Evolutionary conservation across 1,140 invertebrate genomes (phyloP).

Genomic region (Cotesia chilonis): DNA sequence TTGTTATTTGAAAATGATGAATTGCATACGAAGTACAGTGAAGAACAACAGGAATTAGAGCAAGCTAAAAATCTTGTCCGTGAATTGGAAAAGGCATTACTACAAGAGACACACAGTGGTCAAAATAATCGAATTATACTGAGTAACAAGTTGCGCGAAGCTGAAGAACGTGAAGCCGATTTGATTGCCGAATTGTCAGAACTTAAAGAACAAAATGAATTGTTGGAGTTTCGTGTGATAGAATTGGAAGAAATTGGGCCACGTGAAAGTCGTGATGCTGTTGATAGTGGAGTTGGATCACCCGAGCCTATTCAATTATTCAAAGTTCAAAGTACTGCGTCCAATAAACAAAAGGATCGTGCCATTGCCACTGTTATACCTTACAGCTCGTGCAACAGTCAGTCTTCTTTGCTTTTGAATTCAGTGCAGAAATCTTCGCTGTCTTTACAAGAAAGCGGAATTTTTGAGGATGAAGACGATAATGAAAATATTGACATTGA

Average conservation of each 20-base stretch:
- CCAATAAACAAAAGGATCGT: slow-evolving; percentile 52
- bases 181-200: slow-evolving; percentile 65
- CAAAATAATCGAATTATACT: slow-evolving; percentile 50
- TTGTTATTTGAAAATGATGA: slow-evolving; percentile 54
- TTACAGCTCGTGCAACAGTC: slow-evolving; percentile 47
- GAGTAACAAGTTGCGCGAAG: slow-evolving; percentile 53
- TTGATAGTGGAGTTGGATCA: slow-evolving; percentile 58
- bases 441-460: slow-evolving; percentile 67
- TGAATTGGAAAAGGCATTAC: slow-evolving; percentile 58
- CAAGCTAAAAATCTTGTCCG: slow-evolving; percentile 55
- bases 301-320: slow-evolving; percentile 55
- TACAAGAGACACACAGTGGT: slow-evolving; percentile 58
- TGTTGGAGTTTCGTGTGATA: slow-evolving; percentile 65
- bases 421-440: slow-evolving; percentile 51
- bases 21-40: slow-evolving; percentile 53
- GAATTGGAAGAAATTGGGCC: slow-evolving; percentile 61
- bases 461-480: slow-evolving; percentile 61
- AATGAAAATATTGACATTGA: slow-evolving; percentile 50
- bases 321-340: slow-evolving; percentile 45
- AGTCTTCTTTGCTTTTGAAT: slow-evolving; percentile 43
- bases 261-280: slow-evolving; percentile 50
- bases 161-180: slow-evolving; percentile 61
- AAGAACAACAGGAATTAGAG: slow-evolving; percentile 53
- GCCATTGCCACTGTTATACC: slow-evolving; percentile 60
- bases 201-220: slow-evolving; percentile 64